Conservation (phyloP, 2,888 invertebrate genomes). For the Melanophora roralis region DNA sequence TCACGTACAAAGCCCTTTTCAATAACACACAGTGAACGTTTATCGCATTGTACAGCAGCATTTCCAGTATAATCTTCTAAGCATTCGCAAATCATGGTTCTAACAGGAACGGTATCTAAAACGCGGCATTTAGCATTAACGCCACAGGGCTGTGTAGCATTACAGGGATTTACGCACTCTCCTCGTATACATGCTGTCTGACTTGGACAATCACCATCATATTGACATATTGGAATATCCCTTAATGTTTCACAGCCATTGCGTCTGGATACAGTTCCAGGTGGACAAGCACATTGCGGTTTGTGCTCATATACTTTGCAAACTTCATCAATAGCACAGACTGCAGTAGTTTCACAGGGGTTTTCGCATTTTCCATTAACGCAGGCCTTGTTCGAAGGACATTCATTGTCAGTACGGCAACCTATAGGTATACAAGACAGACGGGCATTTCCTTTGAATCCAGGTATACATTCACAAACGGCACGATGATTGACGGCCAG, state of each 20-base stretch:
- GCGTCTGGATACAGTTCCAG: slow-evolving; percentile 83
- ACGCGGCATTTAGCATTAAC: slow-evolving; percentile 87
- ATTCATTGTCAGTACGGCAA: slow-evolving; percentile 88
- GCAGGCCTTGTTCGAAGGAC: slow-evolving; percentile 88
- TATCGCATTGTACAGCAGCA: slow-evolving; percentile 89
- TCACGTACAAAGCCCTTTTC: slow-evolving; percentile 83
- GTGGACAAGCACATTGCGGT: slow-evolving; percentile 89
- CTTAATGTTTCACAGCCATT: slow-evolving; percentile 80
- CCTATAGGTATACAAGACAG: slow-evolving; percentile 87
- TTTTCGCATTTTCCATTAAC: slow-evolving; percentile 87
- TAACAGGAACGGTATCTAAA: slow-evolving; percentile 87
- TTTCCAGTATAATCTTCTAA: slow-evolving; percentile 91
- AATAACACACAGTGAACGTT: slow-evolving; percentile 83
- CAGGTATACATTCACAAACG: slow-evolving; percentile 89
- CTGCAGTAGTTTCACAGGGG: slow-evolving; percentile 84
- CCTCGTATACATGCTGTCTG: slow-evolving; percentile 89
- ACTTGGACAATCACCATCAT: slow-evolving; percentile 89
- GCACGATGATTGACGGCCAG: slow-evolving; percentile 88
- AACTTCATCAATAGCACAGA: slow-evolving; percentile 85
- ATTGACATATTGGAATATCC: slow-evolving; percentile 82
- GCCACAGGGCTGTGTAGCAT: slow-evolving; percentile 87
- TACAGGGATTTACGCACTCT: slow-evolving; percentile 90
- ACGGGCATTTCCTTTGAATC: slow-evolving; percentile 88
- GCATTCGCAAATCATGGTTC: slow-evolving; percentile 94
- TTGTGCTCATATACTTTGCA: slow-evolving; percentile 87